These are phyloP conservation scores for Pseudorhombus dupliciocellatus DNA, from an alignment of 2,113 vertebrate species.

Conservation along the genomic window DNA sequence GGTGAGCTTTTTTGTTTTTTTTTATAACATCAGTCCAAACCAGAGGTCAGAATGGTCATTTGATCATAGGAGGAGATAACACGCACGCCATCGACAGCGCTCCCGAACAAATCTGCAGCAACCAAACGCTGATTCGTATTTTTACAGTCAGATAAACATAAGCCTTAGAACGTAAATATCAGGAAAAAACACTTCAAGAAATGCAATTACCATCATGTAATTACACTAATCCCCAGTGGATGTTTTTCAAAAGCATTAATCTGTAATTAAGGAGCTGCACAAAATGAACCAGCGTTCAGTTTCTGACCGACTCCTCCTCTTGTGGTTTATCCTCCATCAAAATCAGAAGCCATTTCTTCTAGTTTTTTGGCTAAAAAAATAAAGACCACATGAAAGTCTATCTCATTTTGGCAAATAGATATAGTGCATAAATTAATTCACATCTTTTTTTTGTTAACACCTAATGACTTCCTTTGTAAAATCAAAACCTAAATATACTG, in stretches of 20 bases:
- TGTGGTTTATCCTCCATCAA: slow-evolving; percentile 53
- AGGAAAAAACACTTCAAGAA: slow-evolving; percentile 45
- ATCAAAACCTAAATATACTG: slow-evolving; percentile 70
- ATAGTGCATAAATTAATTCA: slow-evolving; percentile 82
- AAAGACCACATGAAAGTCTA: slow-evolving; percentile 82
- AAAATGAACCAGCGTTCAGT: slow-evolving; percentile 64
- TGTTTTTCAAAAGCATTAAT: slow-evolving; percentile 52
- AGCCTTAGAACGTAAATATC: slow-evolving; percentile 34
- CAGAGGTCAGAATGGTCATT: slow-evolving; percentile 61
- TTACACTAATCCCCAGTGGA: slow-evolving; percentile 56
- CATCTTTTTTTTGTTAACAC: slow-evolving; percentile 70
- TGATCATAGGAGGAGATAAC: slow-evolving; percentile 50
- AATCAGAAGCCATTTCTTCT: slow-evolving; percentile 57
- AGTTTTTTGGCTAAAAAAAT: slow-evolving; percentile 83
- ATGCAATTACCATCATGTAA: slow-evolving; percentile 49
- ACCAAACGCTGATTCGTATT: slow-evolving; percentile 56
- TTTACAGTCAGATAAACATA: slow-evolving; percentile 36
- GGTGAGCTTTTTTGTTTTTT: slow-evolving; percentile 53
- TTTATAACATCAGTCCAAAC: slow-evolving; percentile 45
- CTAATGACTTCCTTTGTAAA: slow-evolving; percentile 66
- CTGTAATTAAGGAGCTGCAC: slow-evolving; percentile 43
- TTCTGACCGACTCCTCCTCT: slow-evolving; percentile 41
- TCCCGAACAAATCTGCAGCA: slow-evolving; percentile 33
- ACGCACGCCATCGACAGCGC: slow-evolving; percentile 41
- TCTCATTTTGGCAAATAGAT: slow-evolving; percentile 88